These are phyloP conservation scores for Steinernema carpocapsae DNA, from an alignment of 2,888 invertebrate species.

Conservation along the genomic window DNA sequence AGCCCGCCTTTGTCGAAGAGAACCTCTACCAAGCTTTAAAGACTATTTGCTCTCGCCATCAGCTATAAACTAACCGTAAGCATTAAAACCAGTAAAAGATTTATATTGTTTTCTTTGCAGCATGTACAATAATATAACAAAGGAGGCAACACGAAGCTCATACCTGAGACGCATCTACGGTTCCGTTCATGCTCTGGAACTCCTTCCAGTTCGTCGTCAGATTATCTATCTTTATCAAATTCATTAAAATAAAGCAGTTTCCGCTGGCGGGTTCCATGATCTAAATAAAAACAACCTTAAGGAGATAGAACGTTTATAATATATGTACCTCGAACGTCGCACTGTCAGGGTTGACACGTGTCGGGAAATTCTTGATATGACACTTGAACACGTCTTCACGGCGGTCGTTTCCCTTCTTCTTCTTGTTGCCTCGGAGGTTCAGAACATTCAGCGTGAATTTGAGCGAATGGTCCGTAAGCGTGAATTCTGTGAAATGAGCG, in stretches of 20 bases:
- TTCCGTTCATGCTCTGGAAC: constrained; percentile 62
- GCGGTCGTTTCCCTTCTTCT: constrained; percentile 53
- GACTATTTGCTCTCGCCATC: constrained; percentile 12
- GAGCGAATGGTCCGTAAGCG: constrained; percentile 55
- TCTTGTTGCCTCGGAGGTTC: constrained; percentile 59
- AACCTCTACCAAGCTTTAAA: constrained; percentile 17
- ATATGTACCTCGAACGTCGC: constrained; percentile 66
- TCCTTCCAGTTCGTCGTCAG: constrained; percentile 66
- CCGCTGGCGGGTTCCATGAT: constrained; percentile 64
- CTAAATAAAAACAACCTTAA: constrained; percentile 45
- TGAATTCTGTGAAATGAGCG: constrained; percentile 62
- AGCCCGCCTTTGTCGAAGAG: constrained; percentile 18
- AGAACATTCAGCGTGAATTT: constrained; percentile 56
- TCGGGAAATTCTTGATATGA: constrained; percentile 62
- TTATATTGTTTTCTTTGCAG: not conserved
- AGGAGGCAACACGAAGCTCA: not conserved
- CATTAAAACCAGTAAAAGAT: not conserved
- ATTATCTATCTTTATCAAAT: constrained; percentile 64
- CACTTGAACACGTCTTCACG: constrained; percentile 57
- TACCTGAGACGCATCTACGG: constrained; percentile 53
- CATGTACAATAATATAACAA: constrained; percentile 25
- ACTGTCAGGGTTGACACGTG: constrained; percentile 65
- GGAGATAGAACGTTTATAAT: not conserved
- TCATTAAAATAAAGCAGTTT: constrained; percentile 62
- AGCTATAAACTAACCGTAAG: not conserved